Evolutionary conservation across 2,113 vertebrate species (phyloP).

Genomic region (Seriola quinqueradiata): DNA sequence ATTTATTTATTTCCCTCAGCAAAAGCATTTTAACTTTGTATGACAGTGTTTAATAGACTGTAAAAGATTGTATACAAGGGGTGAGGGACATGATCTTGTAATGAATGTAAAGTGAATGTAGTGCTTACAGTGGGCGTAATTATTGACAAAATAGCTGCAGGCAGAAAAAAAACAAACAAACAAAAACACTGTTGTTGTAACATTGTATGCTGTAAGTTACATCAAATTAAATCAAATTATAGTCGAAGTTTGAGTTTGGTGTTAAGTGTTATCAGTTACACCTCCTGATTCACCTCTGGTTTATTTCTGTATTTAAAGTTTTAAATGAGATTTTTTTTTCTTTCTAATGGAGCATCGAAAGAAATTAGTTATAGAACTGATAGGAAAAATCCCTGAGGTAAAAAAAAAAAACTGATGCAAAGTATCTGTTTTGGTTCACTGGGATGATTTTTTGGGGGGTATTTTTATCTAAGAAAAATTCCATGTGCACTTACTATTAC

Average conservation of each 20-base stretch:
- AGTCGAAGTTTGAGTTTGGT: not conserved
- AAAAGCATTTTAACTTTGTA: conserved; percentile 2
- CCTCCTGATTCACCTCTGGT: not conserved
- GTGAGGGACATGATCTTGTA: conserved; percentile 15
- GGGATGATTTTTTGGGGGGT: no score
- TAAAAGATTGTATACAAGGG: not conserved
- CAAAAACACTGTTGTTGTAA: conserved; percentile 5
- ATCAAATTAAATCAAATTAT: conserved; percentile 11
- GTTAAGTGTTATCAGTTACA: not conserved
- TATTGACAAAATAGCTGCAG: conserved; percentile 25
- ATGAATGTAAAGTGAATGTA: conserved; percentile 10
- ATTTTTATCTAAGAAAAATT: no score
- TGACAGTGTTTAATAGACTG: conserved; percentile 9
- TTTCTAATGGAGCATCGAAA: not conserved
- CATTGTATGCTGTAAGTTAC: not conserved
- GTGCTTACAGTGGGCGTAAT: conserved; percentile 19
- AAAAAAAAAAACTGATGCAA: no score
- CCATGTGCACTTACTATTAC: no score
- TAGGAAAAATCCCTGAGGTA: no score
- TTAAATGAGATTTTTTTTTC: not conserved
- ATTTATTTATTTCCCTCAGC: not conserved
- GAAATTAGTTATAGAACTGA: not conserved
- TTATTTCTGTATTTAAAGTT: not conserved
- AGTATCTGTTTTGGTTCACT: no score
- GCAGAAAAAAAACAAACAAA: conserved; percentile 29